Percentiles rank a stretch among this genome's conserved stretches.
These are phyloP conservation scores for Loripinus fragilis DNA, from an alignment of 2,888 invertebrate species.

Conservation along the genomic window DNA sequence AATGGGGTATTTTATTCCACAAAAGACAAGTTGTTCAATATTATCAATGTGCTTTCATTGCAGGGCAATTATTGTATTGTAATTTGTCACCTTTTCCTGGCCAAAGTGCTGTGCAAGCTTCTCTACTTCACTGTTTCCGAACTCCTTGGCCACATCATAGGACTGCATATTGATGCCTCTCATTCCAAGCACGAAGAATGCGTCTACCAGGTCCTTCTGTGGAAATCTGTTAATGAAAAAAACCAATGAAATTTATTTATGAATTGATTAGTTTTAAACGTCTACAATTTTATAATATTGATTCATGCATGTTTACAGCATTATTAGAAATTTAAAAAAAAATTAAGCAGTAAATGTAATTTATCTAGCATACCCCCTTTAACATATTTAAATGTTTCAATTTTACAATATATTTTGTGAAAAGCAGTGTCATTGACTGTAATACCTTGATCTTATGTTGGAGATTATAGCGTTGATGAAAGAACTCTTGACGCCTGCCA, in stretches of 20 bases:
- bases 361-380: too few species aligned
- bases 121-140: slow-evolving; percentile 21
- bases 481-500: neutral
- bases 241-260: neutral
- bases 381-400: too few species aligned
- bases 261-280: neutral
- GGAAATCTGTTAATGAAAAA: slow-evolving; percentile 35
- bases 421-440: too few species aligned
- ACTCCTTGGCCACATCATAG: neutral
- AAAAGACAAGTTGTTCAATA: too few species aligned
- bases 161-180: slow-evolving; percentile 25
- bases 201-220: slow-evolving; percentile 30
- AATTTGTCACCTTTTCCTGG: slow-evolving; percentile 20
- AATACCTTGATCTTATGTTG: too few species aligned
- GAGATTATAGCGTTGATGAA: slow-evolving; percentile 23
- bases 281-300: neutral
- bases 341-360: too few species aligned
- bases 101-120: slow-evolving; percentile 13
- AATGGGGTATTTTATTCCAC: too few species aligned
- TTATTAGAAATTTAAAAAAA: slow-evolving; percentile 2
- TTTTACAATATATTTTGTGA: too few species aligned
- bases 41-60: too few species aligned
- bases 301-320: slow-evolving; percentile 8
- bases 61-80: neutral
- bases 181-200: slow-evolving; percentile 33